Evolutionary conservation across 2,888 invertebrate genomes (phyloP).

Genomic region (Andrena fulva): DNA sequence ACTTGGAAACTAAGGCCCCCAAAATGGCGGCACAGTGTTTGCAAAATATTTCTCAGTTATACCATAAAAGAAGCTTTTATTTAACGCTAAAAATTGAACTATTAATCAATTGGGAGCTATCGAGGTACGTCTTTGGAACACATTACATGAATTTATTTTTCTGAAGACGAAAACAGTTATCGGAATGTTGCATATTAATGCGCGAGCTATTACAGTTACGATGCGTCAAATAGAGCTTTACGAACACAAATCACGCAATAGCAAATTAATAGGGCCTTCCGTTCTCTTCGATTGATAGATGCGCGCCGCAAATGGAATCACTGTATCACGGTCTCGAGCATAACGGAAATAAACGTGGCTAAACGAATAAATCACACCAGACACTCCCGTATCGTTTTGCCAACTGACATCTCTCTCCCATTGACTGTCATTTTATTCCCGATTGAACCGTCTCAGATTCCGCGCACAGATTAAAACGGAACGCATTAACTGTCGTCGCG

Average conservation of each 20-base stretch:
- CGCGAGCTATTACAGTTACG: not conserved
- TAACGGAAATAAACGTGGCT: constrained; percentile 24
- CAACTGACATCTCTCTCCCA: constrained; percentile 21
- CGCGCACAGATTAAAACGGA: constrained; percentile 40
- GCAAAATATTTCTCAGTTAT: too few species aligned
- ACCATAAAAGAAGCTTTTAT: too few species aligned
- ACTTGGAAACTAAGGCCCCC: too few species aligned
- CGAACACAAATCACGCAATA: not conserved
- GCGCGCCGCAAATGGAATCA: constrained; percentile 1
- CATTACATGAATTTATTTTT: too few species aligned
- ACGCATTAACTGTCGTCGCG: constrained; percentile 46
- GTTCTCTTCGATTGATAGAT: constrained; percentile 34
- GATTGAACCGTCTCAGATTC: constrained; percentile 35
- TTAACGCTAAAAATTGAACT: too few species aligned
- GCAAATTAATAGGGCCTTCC: constrained; percentile 8
- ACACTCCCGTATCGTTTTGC: constrained; percentile 26
- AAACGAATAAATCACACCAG: constrained; percentile 46
- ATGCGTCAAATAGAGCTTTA: not conserved
- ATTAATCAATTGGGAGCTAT: too few species aligned
- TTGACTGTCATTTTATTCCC: constrained; percentile 22
- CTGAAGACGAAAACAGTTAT: not conserved
- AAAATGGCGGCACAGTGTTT: too few species aligned
- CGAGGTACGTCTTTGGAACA: too few species aligned
- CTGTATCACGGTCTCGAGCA: not conserved
- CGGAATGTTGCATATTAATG: not conserved